Conservation (phyloP, 2,888 invertebrate species). For the Neoitamus cyanurus region DNA sequence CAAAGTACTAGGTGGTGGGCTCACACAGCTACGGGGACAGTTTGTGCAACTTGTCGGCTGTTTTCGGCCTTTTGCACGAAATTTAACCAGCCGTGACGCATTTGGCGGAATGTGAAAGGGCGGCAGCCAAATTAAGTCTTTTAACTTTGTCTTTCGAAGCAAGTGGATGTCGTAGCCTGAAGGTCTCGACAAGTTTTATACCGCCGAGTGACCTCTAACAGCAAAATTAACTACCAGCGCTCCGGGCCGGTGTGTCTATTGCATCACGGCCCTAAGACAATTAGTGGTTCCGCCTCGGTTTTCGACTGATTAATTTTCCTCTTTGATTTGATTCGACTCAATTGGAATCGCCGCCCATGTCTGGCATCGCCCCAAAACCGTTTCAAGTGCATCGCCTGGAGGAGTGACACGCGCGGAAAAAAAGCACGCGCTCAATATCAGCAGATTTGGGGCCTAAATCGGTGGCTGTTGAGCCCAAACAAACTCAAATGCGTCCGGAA, state of each 20-base stretch:
- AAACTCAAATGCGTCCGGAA: background rate
- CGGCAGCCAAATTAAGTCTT: background rate
- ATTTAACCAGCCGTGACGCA: background rate
- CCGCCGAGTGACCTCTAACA: background rate
- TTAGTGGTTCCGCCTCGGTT: background rate
- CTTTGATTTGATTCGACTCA: background rate
- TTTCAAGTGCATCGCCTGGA: background rate
- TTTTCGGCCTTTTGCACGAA: background rate
- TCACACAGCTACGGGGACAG: background rate
- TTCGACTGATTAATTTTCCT: background rate
- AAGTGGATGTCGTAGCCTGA: background rate
- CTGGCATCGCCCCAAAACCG: background rate
- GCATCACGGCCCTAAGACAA: background rate
- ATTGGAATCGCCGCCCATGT: background rate
- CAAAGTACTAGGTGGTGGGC: background rate
- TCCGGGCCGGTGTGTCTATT: background rate
- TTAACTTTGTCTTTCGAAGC: background rate
- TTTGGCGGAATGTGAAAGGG: constrained; percentile 5
- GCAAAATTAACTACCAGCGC: background rate
- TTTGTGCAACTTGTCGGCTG: background rate
- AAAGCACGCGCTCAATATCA: background rate
- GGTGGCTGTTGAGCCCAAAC: background rate
- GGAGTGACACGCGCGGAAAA: background rate
- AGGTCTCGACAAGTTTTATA: background rate
- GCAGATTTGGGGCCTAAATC: background rate